These are phyloP conservation scores for Thaumetopoea pityocampa DNA, from an alignment of 1,140 invertebrate species.

Conservation along the genomic window DNA sequence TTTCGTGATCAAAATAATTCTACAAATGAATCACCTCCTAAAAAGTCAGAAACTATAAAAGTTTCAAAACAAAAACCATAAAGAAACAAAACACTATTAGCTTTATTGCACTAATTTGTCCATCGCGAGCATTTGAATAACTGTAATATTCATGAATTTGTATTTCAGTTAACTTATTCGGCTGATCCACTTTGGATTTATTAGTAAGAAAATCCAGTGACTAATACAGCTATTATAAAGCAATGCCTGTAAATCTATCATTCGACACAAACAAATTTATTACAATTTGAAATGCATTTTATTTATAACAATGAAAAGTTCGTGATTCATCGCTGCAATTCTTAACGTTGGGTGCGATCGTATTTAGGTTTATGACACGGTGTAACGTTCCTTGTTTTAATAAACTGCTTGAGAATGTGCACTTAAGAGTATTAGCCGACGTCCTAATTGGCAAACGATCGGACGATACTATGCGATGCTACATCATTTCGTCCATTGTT, in stretches of 20 bases:
- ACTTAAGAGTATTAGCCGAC: too few relatives aligned
- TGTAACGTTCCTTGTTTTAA: too few relatives aligned
- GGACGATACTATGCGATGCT: too few relatives aligned
- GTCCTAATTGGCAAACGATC: too few relatives aligned
- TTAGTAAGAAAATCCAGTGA: constrained; percentile 5
- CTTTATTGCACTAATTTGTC: constrained; percentile 8
- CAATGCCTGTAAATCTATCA: constrained; percentile 3
- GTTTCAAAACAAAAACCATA: neutral
- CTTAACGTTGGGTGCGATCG: constrained; percentile 5
- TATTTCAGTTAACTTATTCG: constrained; percentile 6
- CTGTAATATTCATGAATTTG: constrained; percentile 14
- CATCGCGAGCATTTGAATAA: constrained; percentile 1
- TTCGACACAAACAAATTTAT: constrained; percentile 4
- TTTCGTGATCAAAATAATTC: neutral
- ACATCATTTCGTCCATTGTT: too few relatives aligned
- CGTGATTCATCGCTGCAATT: constrained; percentile 8
- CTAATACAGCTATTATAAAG: constrained; percentile 7
- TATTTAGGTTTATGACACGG: constrained; percentile 9
- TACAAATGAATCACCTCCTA: constrained; percentile 3
- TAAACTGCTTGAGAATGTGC: too few relatives aligned
- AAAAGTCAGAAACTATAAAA: neutral
- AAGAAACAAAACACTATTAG: constrained; percentile 2
- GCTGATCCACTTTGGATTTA: constrained; percentile 1
- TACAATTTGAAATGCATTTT: constrained; percentile 10
- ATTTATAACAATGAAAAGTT: constrained; percentile 10